A percentile compares a stretch with the other conserved stretches of the same genome.
Conservation (phyloP, 2,888 invertebrate species). For the Thalpophila matura region DNA sequence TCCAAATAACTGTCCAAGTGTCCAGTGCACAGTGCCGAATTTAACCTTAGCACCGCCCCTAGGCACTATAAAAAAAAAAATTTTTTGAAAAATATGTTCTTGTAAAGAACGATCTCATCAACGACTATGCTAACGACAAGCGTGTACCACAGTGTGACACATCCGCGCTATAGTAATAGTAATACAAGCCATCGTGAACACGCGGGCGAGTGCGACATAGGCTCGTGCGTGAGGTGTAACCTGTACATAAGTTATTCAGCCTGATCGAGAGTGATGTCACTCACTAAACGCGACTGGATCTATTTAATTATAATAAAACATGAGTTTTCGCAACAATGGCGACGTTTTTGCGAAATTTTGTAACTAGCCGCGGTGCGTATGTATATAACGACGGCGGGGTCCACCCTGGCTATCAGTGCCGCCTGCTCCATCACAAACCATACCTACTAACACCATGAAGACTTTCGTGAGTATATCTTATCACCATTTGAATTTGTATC, state of each 20-base stretch:
- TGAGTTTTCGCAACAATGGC: constrained; percentile 57
- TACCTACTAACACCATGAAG: constrained; percentile 64
- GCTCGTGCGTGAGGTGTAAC: no score
- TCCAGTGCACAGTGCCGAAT: no score
- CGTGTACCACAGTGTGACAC: no score
- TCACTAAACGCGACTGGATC: constrained; percentile 28
- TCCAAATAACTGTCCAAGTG: no score
- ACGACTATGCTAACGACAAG: no score
- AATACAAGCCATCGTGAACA: no score
- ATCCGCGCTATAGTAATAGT: no score
- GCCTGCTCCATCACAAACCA: constrained; percentile 34
- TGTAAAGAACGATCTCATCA: no score
- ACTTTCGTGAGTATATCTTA: constrained; percentile 68
- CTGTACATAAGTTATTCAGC: constrained; percentile 33
- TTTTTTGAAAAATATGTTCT: no score
- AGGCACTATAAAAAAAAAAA: no score
- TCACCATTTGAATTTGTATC: not conserved
- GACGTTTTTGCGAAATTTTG: constrained; percentile 56
- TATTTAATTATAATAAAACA: constrained; percentile 61
- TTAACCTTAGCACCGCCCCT: no score
- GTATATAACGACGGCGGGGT: constrained; percentile 50
- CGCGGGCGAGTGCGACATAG: no score
- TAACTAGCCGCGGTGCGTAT: constrained; percentile 42
- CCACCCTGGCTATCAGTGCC: constrained; percentile 18
- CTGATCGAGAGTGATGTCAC: constrained; percentile 44